Percentiles rank a stretch among this genome's conserved stretches.
Evolutionary conservation across 2,888 invertebrate species (phyloP).

Genomic region (Tribolium freemani): DNA sequence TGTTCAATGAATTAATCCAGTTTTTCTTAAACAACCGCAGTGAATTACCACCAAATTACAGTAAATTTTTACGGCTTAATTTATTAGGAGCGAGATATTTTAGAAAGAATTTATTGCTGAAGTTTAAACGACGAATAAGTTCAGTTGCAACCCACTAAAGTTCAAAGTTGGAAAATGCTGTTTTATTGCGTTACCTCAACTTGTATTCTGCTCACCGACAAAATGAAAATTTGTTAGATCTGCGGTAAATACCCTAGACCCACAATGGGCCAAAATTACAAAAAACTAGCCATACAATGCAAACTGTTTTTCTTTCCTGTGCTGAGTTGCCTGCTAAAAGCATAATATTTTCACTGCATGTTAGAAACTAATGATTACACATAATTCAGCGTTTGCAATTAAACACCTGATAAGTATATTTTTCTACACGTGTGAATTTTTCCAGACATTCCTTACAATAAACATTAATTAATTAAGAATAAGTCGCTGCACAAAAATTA

Average conservation of each 20-base stretch:
- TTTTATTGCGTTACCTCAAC: constrained; percentile 19
- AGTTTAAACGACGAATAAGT: constrained; percentile 24
- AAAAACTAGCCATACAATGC: too few relatives aligned
- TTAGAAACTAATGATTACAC: too few relatives aligned
- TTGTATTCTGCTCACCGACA: neutral
- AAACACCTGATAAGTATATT: too few relatives aligned
- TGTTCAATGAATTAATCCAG: neutral
- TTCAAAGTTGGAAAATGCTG: constrained; percentile 34
- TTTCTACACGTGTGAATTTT: too few relatives aligned
- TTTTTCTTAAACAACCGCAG: neutral
- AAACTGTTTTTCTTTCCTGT: too few relatives aligned
- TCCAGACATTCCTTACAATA: too few relatives aligned
- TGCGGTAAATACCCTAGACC: neutral
- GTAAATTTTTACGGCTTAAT: constrained; percentile 13
- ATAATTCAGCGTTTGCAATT: too few relatives aligned
- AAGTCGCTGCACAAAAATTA: too few relatives aligned
- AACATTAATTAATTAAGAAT: too few relatives aligned
- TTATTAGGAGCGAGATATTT: neutral
- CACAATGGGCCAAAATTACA: neutral
- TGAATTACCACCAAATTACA: neutral
- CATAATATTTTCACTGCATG: too few relatives aligned
- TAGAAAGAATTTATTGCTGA: constrained; percentile 28
- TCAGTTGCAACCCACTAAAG: constrained; percentile 21
- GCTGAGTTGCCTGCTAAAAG: too few relatives aligned
- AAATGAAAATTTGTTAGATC: neutral